A percentile compares a stretch with the other conserved stretches of the same genome.
Evolutionary conservation across 1,140 invertebrate genomes (phyloP).

Genomic region (Scaptomyza graminum): DNA sequence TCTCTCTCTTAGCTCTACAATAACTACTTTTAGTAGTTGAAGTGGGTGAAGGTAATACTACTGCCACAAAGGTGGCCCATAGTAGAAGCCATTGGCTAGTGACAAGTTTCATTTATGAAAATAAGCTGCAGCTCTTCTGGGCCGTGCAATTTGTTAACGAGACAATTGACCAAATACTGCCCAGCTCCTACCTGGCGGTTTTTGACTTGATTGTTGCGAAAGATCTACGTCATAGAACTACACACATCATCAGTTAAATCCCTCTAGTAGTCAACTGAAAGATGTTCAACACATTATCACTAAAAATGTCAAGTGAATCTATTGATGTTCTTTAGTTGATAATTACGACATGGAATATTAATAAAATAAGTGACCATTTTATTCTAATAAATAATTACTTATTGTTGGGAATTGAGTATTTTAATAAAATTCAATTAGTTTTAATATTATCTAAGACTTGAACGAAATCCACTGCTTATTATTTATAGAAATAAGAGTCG

Average conservation of each 20-base stretch:
- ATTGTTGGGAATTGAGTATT: too few relatives aligned
- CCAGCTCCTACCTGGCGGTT: slow-evolving; percentile 9
- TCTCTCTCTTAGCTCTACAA: background rate
- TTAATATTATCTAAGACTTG: too few relatives aligned
- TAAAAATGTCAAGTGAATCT: background rate
- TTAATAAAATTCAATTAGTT: too few relatives aligned
- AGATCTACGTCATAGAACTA: background rate
- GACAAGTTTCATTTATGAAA: slow-evolving; percentile 71
- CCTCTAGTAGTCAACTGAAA: background rate
- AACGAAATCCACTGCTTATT: too few relatives aligned
- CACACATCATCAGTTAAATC: slow-evolving; percentile 33
- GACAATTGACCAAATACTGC: slow-evolving; percentile 74
- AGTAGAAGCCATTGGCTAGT: slow-evolving; percentile 12
- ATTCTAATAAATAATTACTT: too few relatives aligned
- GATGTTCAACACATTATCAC: slow-evolving; percentile 16
- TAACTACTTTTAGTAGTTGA: slow-evolving; percentile 1
- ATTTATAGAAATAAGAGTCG: too few relatives aligned
- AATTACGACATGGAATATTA: background rate
- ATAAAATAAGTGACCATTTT: too few relatives aligned
- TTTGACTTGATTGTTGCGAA: slow-evolving; percentile 53
- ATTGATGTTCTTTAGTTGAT: background rate
- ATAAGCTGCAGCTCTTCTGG: slow-evolving; percentile 59
- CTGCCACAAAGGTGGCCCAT: slow-evolving; percentile 30
- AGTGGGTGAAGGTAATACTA: slow-evolving; percentile 5
- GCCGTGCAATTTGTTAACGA: slow-evolving; percentile 74